A percentile compares a stretch with the other conserved stretches of the same genome.
Conservation (phyloP, 2,113 vertebrate species). For the Ancistrus triradiatus region DNA sequence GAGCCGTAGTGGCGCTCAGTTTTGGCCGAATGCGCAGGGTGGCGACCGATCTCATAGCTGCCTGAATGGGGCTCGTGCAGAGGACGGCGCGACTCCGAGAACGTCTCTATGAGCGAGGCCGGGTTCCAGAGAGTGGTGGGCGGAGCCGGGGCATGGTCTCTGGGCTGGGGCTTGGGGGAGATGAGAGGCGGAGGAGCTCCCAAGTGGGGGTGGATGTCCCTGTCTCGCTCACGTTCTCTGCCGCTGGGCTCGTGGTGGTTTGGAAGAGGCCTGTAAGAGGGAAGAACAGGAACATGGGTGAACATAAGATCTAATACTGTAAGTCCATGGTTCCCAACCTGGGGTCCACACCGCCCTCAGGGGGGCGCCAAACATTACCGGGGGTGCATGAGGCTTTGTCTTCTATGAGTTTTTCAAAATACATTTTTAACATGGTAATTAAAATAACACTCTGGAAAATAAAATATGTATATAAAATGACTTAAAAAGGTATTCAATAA, state of each 20-base stretch:
- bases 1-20: conserved; percentile 68
- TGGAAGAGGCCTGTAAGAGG: conserved; percentile 32
- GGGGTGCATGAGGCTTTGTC: no score
- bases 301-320: background rate
- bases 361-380: no score
- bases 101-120: conserved; percentile 81
- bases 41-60: conserved; percentile 76
- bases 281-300: background rate
- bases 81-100: conserved; percentile 73
- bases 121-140: conserved; percentile 93
- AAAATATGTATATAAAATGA: no score
- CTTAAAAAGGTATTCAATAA: no score
- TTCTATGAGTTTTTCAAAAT: background rate
- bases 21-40: conserved; percentile 70
- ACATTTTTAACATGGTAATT: no score
- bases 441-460: no score
- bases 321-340: no score
- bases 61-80: conserved; percentile 71
- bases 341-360: no score
- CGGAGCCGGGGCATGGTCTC: conserved; percentile 68
- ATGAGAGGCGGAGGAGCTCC: conserved; percentile 92
- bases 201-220: conserved; percentile 81
- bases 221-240: conserved; percentile 51
- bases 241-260: conserved; percentile 74
- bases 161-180: conserved; percentile 87